phyloP scores from a whole-genome alignment of 1,140 invertebrate species.

The Drosophila miranda region DNA sequence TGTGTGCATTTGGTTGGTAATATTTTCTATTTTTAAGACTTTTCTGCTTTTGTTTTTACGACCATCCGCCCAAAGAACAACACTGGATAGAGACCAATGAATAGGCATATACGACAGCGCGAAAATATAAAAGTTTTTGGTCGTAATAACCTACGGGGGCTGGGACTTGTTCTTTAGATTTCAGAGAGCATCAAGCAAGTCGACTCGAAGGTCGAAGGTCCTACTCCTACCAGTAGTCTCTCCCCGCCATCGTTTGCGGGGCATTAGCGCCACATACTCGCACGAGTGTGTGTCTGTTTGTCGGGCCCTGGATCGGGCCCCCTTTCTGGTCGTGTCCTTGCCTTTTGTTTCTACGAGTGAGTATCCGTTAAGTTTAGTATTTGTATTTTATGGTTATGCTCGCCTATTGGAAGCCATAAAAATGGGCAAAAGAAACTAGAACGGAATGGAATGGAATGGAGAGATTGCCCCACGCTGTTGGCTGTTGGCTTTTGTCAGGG shows the following conservation, averaged over 20 bases:
- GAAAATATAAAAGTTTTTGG: background rate
- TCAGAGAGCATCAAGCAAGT: slow-evolving; percentile 9
- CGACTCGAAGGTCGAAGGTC: background rate
- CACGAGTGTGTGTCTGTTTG: slow-evolving; percentile 2
- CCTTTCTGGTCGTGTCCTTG: background rate
- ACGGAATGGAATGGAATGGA: slow-evolving; percentile 5
- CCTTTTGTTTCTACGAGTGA: too few relatives aligned
- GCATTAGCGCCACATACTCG: slow-evolving; percentile 34
- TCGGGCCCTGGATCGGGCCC: slow-evolving; percentile 2
- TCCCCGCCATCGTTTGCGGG: slow-evolving; percentile 18
- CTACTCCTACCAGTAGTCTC: background rate
- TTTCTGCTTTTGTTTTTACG: slow-evolving; percentile 17
- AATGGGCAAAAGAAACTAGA: slow-evolving; percentile 19
- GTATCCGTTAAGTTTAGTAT: slow-evolving; percentile 7
- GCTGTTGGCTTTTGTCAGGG: slow-evolving; percentile 14
- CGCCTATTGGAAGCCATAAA: slow-evolving; percentile 49
- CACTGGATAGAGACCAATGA: background rate
- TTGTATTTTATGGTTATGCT: slow-evolving; percentile 63
- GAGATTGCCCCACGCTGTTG: slow-evolving; percentile 1
- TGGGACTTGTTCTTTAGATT: too few relatives aligned
- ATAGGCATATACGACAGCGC: background rate
- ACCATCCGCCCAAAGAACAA: background rate
- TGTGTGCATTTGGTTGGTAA: background rate
- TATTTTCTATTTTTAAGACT: slow-evolving; percentile 21
- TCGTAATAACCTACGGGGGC: background rate